Evolutionary conservation across 2,113 vertebrate species (phyloP).

Genomic region (Brachyistius frenatus): DNA sequence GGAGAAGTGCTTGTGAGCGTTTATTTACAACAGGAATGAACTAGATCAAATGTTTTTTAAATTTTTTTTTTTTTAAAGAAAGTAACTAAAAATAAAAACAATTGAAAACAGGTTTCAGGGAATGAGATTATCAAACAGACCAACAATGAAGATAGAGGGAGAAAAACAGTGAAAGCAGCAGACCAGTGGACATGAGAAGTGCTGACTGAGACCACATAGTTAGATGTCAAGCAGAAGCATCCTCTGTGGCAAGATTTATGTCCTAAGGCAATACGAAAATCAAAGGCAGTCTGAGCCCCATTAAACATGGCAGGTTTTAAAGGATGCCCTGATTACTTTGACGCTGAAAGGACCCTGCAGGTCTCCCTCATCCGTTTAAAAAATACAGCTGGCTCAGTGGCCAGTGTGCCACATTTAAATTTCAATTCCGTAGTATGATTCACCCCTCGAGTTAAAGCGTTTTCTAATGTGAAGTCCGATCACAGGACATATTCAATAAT

Average conservation of each 20-base stretch:
- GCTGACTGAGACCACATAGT: slow-evolving; percentile 35
- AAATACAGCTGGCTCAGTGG: neutral
- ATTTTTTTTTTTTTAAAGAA: too few species aligned
- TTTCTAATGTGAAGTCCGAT: neutral
- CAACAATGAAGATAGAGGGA: neutral
- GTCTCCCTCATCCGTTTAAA: neutral
- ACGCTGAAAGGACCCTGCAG: slow-evolving; percentile 45
- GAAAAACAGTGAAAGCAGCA: slow-evolving; percentile 11
- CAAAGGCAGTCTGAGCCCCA: slow-evolving; percentile 53
- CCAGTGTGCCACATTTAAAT: neutral
- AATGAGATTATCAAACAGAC: slow-evolving; percentile 41
- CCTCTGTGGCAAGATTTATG: slow-evolving; percentile 43
- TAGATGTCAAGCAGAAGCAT: slow-evolving; percentile 34
- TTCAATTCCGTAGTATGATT: neutral
- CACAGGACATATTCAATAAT: neutral
- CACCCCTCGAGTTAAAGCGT: neutral
- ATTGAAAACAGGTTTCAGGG: neutral
- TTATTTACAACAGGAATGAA: slow-evolving; percentile 27
- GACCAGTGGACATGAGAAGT: slow-evolving; percentile 39
- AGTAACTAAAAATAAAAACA: neutral
- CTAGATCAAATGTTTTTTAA: slow-evolving; percentile 26
- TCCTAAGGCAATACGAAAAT: slow-evolving; percentile 46
- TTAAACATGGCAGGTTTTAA: slow-evolving; percentile 51
- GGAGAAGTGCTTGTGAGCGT: neutral
- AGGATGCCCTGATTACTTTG: slow-evolving; percentile 60